These are phyloP conservation scores for Sturnira hondurensis DNA, from an alignment of 2,113 vertebrate species.

Conservation along the genomic window DNA sequence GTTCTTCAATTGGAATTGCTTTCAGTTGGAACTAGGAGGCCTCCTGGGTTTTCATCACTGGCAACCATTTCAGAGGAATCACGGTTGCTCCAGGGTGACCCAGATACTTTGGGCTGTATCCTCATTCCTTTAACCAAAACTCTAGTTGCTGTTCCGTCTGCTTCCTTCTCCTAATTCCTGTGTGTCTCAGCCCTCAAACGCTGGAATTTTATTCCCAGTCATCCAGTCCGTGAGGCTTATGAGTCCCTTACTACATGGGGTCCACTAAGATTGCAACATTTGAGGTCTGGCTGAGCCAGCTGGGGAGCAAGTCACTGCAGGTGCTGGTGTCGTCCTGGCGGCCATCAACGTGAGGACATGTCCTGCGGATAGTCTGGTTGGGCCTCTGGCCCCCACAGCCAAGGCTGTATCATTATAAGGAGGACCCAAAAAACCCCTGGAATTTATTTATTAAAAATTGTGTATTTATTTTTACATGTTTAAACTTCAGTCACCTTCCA, in stretches of 20 bases:
- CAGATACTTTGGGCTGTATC: not conserved
- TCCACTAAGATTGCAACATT: not conserved
- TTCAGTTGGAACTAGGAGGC: not conserved
- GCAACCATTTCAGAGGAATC: not conserved
- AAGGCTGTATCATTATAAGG: not conserved
- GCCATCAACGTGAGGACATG: not conserved
- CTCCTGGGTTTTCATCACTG: not conserved
- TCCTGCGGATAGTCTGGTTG: accelerated
- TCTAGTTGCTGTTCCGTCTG: not conserved
- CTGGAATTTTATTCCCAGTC: not conserved
- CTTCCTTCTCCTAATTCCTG: not conserved
- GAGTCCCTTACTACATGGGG: not conserved
- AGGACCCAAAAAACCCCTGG: no score
- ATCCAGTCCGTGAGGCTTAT: not conserved
- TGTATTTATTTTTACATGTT: no score
- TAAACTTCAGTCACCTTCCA: no score
- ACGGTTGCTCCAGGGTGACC: not conserved
- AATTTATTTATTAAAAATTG: no score
- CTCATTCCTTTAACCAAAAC: not conserved
- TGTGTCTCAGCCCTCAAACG: not conserved
- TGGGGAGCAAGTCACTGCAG: not conserved
- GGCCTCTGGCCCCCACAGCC: not conserved
- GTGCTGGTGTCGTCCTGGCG: not conserved
- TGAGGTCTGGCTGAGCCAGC: not conserved
- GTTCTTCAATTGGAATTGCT: no score